phyloP scores from a whole-genome alignment of 2,888 invertebrate species.

The Amphimallon solstitiale region DNA sequence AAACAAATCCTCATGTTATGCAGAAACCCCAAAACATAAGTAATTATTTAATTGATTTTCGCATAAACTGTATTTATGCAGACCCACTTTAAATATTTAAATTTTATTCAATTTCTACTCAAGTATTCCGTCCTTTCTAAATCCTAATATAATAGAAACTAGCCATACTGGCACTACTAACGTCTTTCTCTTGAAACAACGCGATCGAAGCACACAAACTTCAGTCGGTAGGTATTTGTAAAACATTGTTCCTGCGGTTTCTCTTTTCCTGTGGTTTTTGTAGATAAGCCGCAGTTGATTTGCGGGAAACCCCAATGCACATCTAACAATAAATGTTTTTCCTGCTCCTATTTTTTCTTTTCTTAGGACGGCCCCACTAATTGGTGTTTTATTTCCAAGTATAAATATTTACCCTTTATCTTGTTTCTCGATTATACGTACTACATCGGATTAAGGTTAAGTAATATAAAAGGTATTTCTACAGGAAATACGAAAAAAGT shows the following conservation, averaged over 20 bases:
- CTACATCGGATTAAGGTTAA: background rate
- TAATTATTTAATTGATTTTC: too few relatives aligned
- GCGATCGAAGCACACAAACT: constrained; percentile 2
- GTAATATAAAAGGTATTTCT: too few relatives aligned
- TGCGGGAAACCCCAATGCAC: constrained; percentile 1
- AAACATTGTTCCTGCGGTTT: constrained; percentile 9
- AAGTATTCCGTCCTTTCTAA: too few relatives aligned
- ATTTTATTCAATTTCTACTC: too few relatives aligned
- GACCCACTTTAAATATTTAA: too few relatives aligned
- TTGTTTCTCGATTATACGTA: background rate
- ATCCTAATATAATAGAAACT: constrained; percentile 3
- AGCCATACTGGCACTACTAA: background rate
- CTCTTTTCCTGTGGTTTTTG: constrained; percentile 23
- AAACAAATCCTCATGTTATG: too few relatives aligned
- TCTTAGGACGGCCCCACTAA: background rate
- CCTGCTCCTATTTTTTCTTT: background rate
- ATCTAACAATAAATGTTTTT: background rate
- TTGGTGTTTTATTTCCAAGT: constrained; percentile 2
- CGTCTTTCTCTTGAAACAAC: constrained; percentile 12
- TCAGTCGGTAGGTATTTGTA: constrained; percentile 16
- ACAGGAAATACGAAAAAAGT: too few relatives aligned
- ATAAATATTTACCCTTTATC: too few relatives aligned
- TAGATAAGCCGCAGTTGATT: constrained; percentile 26
- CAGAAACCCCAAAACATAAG: too few relatives aligned
- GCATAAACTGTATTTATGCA: too few relatives aligned